Conservation (phyloP, 2,888 invertebrate species). For the Gisinianus flammeolus region DNA sequence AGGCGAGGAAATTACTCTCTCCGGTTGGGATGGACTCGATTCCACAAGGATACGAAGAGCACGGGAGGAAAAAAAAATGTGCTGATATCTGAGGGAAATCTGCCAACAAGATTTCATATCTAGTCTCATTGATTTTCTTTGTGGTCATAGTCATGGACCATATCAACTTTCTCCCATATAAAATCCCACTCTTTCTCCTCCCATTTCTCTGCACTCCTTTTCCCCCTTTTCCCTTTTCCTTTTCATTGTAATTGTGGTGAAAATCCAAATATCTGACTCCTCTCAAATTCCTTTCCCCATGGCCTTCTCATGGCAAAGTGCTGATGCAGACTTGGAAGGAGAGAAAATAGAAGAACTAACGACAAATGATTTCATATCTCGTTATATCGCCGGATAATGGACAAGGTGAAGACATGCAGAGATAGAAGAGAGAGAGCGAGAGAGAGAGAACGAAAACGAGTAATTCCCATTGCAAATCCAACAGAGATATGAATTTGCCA, state of each 20-base stretch:
- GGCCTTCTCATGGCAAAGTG: no score
- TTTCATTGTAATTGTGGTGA: background rate
- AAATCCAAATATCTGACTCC: background rate
- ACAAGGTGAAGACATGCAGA: no score
- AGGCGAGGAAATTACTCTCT: conserved; percentile 45
- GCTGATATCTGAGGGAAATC: conserved; percentile 54
- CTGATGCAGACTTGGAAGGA: no score
- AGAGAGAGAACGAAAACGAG: no score
- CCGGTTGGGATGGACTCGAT: background rate
- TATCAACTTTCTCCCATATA: background rate
- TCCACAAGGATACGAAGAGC: background rate
- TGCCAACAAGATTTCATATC: conserved; percentile 48
- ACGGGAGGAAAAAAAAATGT: conserved; percentile 43
- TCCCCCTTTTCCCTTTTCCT: background rate
- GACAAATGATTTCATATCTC: no score
- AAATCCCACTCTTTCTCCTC: background rate
- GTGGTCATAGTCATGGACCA: conserved; percentile 19
- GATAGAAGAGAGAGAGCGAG: no score
- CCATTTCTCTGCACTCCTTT: background rate
- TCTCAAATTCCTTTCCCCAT: background rate
- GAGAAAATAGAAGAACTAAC: no score
- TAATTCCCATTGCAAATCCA: no score
- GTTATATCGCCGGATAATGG: no score
- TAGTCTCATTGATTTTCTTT: conserved; percentile 45
- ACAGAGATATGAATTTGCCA: no score